Evolutionary conservation across 2,797 vertebrate species (phyloP).

Genomic region (Danio kyathit): DNA sequence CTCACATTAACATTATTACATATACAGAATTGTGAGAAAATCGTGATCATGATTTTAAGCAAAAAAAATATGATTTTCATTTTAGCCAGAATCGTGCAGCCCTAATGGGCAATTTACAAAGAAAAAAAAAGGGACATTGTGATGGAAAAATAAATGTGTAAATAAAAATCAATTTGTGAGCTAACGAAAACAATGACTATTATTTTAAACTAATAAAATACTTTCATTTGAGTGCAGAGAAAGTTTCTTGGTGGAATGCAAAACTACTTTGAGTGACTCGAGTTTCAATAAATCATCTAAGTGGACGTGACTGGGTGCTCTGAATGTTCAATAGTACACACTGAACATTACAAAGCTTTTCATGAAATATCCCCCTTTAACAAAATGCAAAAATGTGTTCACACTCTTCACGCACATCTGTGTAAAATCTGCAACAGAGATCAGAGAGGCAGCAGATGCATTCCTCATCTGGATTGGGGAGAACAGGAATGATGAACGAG

Average conservation of each 20-base stretch:
- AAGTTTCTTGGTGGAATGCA: neutral
- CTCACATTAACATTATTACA: too few relatives aligned
- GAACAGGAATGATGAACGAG: conserved; percentile 27
- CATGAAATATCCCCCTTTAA: neutral
- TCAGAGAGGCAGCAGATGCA: conserved; percentile 32
- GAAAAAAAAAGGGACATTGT: neutral
- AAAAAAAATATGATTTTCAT: too few relatives aligned
- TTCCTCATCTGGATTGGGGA: conserved; percentile 56
- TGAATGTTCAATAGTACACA: conserved; percentile 10
- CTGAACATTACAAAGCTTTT: neutral
- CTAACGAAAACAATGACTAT: neutral
- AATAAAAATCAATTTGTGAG: too few relatives aligned
- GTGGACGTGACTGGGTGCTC: neutral
- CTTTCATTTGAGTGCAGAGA: neutral
- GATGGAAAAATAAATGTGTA: too few relatives aligned
- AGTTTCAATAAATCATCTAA: neutral
- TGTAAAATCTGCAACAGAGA: conserved; percentile 45
- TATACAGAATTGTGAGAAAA: too few relatives aligned
- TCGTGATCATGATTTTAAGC: too few relatives aligned
- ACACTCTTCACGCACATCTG: conserved; percentile 42
- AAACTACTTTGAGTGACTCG: neutral
- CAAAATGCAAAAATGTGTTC: neutral
- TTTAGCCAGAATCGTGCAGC: too few relatives aligned
- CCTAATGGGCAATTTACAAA: neutral
- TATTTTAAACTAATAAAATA: neutral